These are phyloP conservation scores for Craniophora ligustri DNA, from an alignment of 2,888 invertebrate species.

Conservation along the genomic window DNA sequence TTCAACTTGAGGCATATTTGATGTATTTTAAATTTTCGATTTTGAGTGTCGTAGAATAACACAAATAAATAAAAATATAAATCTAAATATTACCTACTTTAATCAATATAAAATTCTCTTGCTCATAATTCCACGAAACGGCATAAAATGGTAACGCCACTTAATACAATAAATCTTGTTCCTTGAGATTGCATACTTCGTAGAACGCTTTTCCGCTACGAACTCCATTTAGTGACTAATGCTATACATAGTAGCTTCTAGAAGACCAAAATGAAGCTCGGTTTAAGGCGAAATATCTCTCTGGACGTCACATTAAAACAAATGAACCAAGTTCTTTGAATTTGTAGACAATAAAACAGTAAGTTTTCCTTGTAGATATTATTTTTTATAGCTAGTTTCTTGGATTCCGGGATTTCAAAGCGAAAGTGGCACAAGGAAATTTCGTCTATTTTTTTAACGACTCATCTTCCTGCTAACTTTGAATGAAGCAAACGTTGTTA, in stretches of 20 bases:
- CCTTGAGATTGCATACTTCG: constrained; percentile 33
- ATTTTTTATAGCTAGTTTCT: constrained; percentile 1
- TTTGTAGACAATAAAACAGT: constrained; percentile 17
- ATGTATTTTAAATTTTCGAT: too few species aligned
- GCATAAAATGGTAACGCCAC: constrained; percentile 18
- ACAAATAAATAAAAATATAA: too few species aligned
- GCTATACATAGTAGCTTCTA: constrained; percentile 31
- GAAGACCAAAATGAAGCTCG: constrained; percentile 33
- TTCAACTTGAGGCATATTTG: not conserved
- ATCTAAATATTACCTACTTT: constrained; percentile 1
- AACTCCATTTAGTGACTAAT: constrained; percentile 49
- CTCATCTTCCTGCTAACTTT: constrained; percentile 11
- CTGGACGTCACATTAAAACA: constrained; percentile 20
- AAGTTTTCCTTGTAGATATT: constrained; percentile 41
- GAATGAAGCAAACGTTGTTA: not conserved
- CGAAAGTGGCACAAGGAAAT: not conserved
- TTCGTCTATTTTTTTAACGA: not conserved
- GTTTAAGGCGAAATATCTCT: constrained; percentile 26
- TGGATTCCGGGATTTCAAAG: constrained; percentile 10
- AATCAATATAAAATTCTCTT: not conserved
- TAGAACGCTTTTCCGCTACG: constrained; percentile 41
- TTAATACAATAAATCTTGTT: constrained; percentile 37
- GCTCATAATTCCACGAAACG: constrained; percentile 33
- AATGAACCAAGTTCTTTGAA: constrained; percentile 34
- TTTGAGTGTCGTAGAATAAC: too few species aligned